Evolutionary conservation across 2,888 invertebrate species (phyloP), one percentile per base, ranked within the genome.

Genomic region (Blastobasis lacticolella): DNA sequence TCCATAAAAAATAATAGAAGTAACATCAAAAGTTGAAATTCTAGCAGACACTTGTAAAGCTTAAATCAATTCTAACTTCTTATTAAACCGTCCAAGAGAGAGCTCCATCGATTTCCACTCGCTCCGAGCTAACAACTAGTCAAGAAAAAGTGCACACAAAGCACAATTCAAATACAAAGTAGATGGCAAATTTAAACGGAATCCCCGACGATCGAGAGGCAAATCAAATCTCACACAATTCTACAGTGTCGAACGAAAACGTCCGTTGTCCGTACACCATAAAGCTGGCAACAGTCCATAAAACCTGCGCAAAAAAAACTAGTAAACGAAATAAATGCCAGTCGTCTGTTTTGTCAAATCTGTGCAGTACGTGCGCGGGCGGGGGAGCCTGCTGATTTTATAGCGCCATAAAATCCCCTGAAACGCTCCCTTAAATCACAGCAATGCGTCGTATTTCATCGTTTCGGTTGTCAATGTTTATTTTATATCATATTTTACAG

Each of bases 401-500:
- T 86, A 79, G 85, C 81, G 78, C 75, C 78, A 85, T 88, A 88
- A 88, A 87, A 87, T 86, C 83, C 80, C 80, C 81, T 83, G 87
- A 81, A 85, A 81, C 79, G 77, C 81, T 80, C 83, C 84, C 86
- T 85, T 87, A 87, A 86, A 87, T 87, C 87, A 88, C 84, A 79
- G 69, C 78, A 76, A 72, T 77, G 71, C 81, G 80, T 80, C 87
- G 82, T 88, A 86, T 86, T 86, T 87, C 87, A 88, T 86, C 86
- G 87, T 88, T 87, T 78, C 75, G 86, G 80, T 83, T 88, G 87
- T 88, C 87, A 86, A 87, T 88, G 85, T 88, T 88, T 88, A 87
- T 88, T 88, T 88, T 87, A 87, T 88, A 84, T 88, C 86, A 88
- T 87, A 88, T 87, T 88, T 88, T 86, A 87, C 83, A 85, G 76